phyloP scores from a whole-genome alignment of 2,888 invertebrate genomes.

The Agrochola circellaris region DNA sequence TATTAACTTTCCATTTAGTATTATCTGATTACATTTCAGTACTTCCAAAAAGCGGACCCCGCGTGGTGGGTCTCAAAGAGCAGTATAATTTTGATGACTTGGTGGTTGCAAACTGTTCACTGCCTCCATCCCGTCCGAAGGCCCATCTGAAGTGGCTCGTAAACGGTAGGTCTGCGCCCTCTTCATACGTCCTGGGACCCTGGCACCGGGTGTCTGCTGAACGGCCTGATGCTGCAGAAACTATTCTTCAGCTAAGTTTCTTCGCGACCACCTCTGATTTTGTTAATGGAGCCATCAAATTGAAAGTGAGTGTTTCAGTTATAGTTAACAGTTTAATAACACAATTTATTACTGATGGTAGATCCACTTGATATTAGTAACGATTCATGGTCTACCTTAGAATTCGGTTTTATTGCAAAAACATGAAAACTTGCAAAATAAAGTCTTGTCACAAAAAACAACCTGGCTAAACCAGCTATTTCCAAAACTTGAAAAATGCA shows the following conservation, averaged over 20 bases:
- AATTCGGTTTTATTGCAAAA: neutral
- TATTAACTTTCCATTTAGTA: too few relatives aligned
- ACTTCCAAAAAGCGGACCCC: constrained; percentile 94
- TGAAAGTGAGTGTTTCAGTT: constrained; percentile 90
- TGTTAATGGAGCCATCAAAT: constrained; percentile 94
- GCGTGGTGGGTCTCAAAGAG: constrained; percentile 94
- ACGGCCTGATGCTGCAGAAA: constrained; percentile 92
- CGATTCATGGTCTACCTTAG: neutral
- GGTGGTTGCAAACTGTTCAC: constrained; percentile 95
- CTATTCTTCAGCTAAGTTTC: constrained; percentile 94
- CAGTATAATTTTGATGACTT: constrained; percentile 94
- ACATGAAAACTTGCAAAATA: neutral
- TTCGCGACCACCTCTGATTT: constrained; percentile 94
- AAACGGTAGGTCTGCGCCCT: constrained; percentile 93
- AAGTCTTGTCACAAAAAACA: neutral
- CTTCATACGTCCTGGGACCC: constrained; percentile 87
- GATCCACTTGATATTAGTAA: neutral
- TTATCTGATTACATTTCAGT: constrained; percentile 88
- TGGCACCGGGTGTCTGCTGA: constrained; percentile 86
- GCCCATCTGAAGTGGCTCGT: constrained; percentile 95
- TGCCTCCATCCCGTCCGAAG: constrained; percentile 94
- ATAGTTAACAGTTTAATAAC: neutral
- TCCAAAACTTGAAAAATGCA: neutral
- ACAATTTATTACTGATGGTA: neutral
- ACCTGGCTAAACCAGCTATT: neutral